phyloP scores from a whole-genome alignment of 30 jellyfish, hydroid and myxozoan genomes.

The Turritopsis rubra region DNA sequence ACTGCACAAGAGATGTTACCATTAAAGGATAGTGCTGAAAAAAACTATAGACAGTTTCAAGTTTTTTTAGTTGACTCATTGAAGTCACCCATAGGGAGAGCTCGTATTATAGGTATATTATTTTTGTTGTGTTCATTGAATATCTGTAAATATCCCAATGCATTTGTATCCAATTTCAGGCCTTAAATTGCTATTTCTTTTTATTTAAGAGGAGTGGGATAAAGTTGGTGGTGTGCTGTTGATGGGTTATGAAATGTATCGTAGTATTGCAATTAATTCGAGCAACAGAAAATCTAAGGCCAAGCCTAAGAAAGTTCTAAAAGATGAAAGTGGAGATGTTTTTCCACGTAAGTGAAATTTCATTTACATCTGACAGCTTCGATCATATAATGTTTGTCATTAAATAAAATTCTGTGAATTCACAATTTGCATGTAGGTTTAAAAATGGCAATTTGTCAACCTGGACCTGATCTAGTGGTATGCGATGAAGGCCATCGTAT shows the following conservation, averaged over 20 bases:
- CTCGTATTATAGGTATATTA: conserved; percentile 55
- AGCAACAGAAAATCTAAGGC: conserved; percentile 52
- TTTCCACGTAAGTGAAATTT: conserved; percentile 4
- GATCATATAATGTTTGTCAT: background rate
- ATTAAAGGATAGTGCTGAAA: background rate
- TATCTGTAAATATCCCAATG: too few relatives aligned
- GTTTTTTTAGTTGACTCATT: conserved; percentile 54
- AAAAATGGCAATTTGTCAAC: conserved; percentile 82
- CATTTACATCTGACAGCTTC: too few relatives aligned
- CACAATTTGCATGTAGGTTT: conserved; percentile 10
- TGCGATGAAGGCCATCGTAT: conserved; percentile 98
- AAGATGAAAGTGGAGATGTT: conserved; percentile 6
- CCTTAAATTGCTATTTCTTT: background rate
- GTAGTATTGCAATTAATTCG: conserved; percentile 59
- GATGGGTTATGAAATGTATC: conserved; percentile 92
- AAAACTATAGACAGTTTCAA: conserved; percentile 36
- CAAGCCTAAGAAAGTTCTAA: conserved; percentile 39
- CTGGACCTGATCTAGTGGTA: conserved; percentile 96
- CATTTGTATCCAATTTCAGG: too few relatives aligned
- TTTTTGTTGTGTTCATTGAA: too few relatives aligned
- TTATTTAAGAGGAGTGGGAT: conserved; percentile 48
- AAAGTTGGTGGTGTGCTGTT: conserved; percentile 78
- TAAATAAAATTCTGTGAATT: background rate
- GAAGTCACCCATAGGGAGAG: conserved; percentile 56
- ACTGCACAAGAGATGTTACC: background rate